phyloP scores from a whole-genome alignment of 2,113 vertebrate species.

The Mus pahari region DNA sequence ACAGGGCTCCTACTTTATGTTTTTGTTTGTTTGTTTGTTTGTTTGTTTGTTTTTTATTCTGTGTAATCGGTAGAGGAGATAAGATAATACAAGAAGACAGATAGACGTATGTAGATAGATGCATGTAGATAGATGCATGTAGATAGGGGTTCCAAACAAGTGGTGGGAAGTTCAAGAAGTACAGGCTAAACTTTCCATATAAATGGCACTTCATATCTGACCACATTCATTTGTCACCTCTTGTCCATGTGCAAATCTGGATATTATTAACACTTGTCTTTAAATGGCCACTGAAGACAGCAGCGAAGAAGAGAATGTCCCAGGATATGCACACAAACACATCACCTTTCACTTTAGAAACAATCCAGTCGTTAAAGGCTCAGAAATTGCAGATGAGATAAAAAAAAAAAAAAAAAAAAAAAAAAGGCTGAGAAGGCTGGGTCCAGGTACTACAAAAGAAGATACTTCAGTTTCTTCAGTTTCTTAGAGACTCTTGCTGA shows the following conservation, averaged over 20 bases:
- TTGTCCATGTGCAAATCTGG: background rate
- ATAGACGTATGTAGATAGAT: background rate
- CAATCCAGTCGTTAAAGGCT: background rate
- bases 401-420: background rate
- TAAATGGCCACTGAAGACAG: background rate
- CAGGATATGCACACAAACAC: background rate
- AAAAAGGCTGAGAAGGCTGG: background rate
- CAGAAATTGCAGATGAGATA: background rate
- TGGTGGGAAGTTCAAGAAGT: background rate
- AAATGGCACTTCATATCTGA: background rate
- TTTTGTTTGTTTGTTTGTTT: too few relatives aligned
- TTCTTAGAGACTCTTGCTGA: background rate
- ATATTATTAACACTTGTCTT: background rate
- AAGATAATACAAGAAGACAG: background rate
- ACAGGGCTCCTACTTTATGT: background rate
- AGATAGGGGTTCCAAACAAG: background rate
- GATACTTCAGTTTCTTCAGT: background rate
- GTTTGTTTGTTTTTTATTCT: too few relatives aligned
- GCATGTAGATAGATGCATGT: background rate
- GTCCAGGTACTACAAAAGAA: background rate
- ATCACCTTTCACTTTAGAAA: background rate
- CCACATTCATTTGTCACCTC: background rate
- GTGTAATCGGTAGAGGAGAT: background rate
- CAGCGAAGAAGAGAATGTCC: background rate
- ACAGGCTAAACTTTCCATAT: background rate